Evolutionary conservation across 1,140 invertebrate genomes (phyloP), one percentile per base, ranked within the genome.

Genomic region (Rhysida immarginata): DNA sequence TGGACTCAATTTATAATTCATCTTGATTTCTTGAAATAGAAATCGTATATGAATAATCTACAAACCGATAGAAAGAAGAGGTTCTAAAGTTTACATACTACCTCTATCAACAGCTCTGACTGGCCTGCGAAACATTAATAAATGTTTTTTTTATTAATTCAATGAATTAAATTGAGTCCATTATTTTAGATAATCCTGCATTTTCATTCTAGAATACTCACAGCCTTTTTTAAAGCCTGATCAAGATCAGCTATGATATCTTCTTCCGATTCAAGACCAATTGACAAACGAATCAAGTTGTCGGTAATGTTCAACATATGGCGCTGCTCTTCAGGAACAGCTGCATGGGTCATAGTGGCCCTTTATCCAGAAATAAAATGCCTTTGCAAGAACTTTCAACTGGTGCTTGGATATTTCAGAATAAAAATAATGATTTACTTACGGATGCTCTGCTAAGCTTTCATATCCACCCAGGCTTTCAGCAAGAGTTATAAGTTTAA

Each of bases 401-500:
- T 41, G 11, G 11, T 41, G n/a, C 35, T 11, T 41, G 11, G 11
- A 11, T n/a, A n/a, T n/a, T 11, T 11, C 35, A 11, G 11, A 41
- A 41, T 41, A 41, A 11, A 11, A 41, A 11, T 27, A 55, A 2
- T 5, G 55, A 18, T 56, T 3, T 3, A 68, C 67, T 69, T 68
- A 74, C 69, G 74, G 74, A 24, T 69, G 64, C 66, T 81, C 79
- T 57, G 75, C 75, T 35, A 98, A 78, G 69, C 90, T 95, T 69
- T 98, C 94, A 67, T 85, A 95, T 52, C 93, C 93, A 50, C 96
- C 96, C 27, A 98, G 76, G 72, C 90, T 96, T 71, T 96, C 93
- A 13, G 94, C 94, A n/a, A 96, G 69, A 1, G 79, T 82, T 66
- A 97, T 89, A 3, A 92, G 53, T 74, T 91, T 84, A 1, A 94